These are phyloP conservation scores for Leptonema lineaticorne DNA, from an alignment of 1,140 invertebrate species.

Conservation along the genomic window DNA sequence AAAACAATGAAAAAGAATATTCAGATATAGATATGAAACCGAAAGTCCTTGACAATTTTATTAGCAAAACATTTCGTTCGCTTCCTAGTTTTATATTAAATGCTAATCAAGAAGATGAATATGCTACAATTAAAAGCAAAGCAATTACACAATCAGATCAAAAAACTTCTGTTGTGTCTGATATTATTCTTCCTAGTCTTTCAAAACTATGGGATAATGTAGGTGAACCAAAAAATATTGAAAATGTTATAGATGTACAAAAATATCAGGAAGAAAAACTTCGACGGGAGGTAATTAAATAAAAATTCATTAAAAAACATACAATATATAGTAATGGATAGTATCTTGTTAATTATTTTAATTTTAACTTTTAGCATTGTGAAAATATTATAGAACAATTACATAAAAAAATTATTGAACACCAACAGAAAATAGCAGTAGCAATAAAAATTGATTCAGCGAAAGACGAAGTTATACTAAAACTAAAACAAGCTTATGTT, in stretches of 20 bases:
- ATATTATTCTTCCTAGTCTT: constrained; percentile 24
- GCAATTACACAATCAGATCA: background rate
- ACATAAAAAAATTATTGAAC: constrained; percentile 70
- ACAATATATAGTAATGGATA: too few species aligned
- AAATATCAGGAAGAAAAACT: constrained; percentile 75
- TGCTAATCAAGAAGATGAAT: background rate
- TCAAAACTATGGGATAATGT: constrained; percentile 27
- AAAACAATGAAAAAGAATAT: background rate
- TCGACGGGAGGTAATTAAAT: constrained; percentile 62
- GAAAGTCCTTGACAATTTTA: background rate
- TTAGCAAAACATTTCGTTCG: background rate
- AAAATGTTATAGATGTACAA: constrained; percentile 42
- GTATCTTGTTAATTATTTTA: too few species aligned
- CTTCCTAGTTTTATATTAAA: background rate
- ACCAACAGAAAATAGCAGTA: constrained; percentile 75
- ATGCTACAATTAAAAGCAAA: background rate
- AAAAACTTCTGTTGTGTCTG: background rate
- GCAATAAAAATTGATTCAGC: constrained; percentile 72
- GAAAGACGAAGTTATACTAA: constrained; percentile 68
- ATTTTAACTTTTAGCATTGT: constrained; percentile 64
- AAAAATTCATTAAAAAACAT: too few species aligned
- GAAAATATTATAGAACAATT: constrained; percentile 73
- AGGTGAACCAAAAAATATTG: background rate
- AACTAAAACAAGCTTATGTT: constrained; percentile 60
- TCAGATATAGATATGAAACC: background rate